Percentiles rank a stretch among this genome's conserved stretches.
Evolutionary conservation across 2,113 vertebrate species (phyloP).

Genomic region (Grantiella picta): DNA sequence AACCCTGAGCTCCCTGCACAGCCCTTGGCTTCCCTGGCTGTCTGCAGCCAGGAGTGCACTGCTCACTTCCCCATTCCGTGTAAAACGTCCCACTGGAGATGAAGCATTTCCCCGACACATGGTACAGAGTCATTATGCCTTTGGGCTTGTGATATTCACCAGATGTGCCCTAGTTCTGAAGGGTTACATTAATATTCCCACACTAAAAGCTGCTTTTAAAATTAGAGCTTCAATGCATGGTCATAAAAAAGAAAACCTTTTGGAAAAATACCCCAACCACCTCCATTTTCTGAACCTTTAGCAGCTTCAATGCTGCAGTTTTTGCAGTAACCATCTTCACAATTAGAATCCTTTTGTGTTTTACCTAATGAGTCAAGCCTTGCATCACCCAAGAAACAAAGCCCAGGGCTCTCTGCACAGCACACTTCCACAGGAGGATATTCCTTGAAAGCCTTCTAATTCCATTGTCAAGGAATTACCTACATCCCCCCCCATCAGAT

Average conservation of each 20-base stretch:
- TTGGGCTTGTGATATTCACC: slow-evolving; percentile 11
- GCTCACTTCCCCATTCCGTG: neutral
- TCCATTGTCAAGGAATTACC: neutral
- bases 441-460: neutral
- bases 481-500: accelerated
- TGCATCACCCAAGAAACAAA: neutral
- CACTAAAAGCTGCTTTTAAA: slow-evolving; percentile 36
- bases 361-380: neutral
- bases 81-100: slow-evolving; percentile 11
- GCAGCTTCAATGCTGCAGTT: neutral
- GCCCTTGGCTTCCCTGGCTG: neutral
- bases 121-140: slow-evolving; percentile 17
- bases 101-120: slow-evolving; percentile 26
- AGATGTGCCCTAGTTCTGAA: slow-evolving; percentile 51
- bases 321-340: neutral
- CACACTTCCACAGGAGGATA: neutral
- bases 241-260: neutral
- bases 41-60: neutral
- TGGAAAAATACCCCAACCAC: neutral
- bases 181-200: slow-evolving; percentile 37
- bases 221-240: neutral
- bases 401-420: neutral
- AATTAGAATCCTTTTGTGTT: neutral
- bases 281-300: neutral
- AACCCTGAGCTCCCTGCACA: neutral